Conservation (phyloP, 2,888 invertebrate genomes). For the Nasonia oneida region DNA sequence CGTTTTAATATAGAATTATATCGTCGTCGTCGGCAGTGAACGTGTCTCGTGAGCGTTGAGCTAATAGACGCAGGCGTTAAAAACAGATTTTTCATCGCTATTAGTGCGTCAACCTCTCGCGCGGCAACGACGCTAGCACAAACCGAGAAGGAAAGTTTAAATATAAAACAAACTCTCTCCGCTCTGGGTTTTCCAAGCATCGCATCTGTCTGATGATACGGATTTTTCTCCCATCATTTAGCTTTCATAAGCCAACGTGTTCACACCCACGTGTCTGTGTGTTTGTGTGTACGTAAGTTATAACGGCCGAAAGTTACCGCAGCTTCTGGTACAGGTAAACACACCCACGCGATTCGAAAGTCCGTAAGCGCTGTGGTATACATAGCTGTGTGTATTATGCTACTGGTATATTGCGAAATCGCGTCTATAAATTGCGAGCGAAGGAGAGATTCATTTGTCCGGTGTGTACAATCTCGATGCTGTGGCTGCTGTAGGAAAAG, state of each 20-base stretch:
- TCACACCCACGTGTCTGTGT: background rate
- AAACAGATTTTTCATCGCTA: background rate
- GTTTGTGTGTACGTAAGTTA: too few relatives aligned
- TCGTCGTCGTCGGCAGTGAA: background rate
- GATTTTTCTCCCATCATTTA: background rate
- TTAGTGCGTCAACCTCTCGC: background rate
- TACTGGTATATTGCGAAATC: slow-evolving; percentile 35
- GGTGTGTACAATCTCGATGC: background rate
- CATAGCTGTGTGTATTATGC: background rate
- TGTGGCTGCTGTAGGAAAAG: slow-evolving; percentile 21
- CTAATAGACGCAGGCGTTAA: background rate
- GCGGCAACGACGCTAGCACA: background rate
- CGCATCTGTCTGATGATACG: background rate
- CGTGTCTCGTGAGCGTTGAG: background rate
- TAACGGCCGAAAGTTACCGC: background rate
- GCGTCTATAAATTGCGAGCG: slow-evolving; percentile 49
- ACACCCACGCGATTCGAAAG: slow-evolving; percentile 45
- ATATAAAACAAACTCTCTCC: background rate
- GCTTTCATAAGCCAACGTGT: background rate
- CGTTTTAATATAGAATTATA: slow-evolving; percentile 26
- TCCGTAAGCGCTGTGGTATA: slow-evolving; percentile 3
- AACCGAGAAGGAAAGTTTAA: background rate
- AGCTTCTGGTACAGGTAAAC: background rate
- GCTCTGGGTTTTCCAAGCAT: background rate
- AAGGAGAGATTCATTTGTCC: slow-evolving; percentile 40